phyloP scores from a whole-genome alignment of 2,113 vertebrate species.

The Marmota flaviventris region DNA sequence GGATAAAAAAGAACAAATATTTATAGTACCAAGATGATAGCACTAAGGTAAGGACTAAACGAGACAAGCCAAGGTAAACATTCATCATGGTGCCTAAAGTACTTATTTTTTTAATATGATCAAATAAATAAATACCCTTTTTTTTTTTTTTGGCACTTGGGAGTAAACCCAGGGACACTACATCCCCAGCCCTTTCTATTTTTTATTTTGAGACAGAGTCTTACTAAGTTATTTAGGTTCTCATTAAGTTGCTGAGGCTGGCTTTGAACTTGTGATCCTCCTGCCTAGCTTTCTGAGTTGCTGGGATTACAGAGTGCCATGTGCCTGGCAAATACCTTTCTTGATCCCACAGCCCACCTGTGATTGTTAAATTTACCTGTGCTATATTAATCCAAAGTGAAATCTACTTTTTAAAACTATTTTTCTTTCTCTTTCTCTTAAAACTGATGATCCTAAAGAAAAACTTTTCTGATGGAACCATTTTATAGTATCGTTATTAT shows the following conservation, averaged over 20 bases:
- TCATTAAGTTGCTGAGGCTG: too few species aligned
- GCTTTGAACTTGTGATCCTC: too few species aligned
- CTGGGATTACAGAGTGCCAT: too few species aligned
- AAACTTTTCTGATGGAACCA: neutral
- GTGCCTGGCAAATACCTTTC: neutral
- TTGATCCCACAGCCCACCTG: neutral
- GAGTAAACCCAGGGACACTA: too few species aligned
- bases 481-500: conserved; percentile 28
- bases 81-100: neutral
- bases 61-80: neutral
- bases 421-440: neutral
- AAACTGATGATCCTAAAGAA: conserved; percentile 37
- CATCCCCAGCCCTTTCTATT: too few species aligned
- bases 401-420: conserved; percentile 27
- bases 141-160: neutral
- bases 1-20: neutral
- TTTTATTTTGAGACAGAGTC: too few species aligned
- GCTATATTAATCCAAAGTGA: neutral
- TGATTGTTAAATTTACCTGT: neutral
- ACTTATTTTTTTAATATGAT: neutral
- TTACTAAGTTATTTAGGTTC: too few species aligned
- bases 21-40: neutral
- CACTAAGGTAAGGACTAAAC: neutral
- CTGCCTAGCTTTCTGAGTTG: too few species aligned
- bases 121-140: neutral